Evolutionary conservation across 1,140 invertebrate species (phyloP), one percentile per base, ranked within the genome.

Genomic region (Drosophila mojavensis): DNA sequence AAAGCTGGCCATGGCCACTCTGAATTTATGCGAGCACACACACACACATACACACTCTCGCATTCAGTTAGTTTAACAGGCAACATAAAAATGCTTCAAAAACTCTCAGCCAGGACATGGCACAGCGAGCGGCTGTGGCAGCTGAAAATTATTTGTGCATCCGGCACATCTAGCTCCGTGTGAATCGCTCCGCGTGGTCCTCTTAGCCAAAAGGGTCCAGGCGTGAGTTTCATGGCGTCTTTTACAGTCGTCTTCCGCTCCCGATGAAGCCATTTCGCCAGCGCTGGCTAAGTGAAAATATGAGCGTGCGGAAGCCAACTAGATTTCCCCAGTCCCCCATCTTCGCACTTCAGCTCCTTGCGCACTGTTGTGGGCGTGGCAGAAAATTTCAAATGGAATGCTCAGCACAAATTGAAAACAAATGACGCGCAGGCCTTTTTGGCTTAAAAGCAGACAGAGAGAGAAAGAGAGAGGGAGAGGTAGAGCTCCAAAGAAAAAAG

Each of bases 61-160:
- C 33, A 20, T 15, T 9, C 43, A 17, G 13, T 47, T 17, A 43
- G 6, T 5, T 26, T n/a, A 10, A 26, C 60, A 17, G 15, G 50
- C 50, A 41, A 55, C 36, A 69, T 74, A 74, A 75, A 72, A 75
- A 70, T 75, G 54, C 43, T 55, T 48, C 60, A 39, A 39, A 41
- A 48, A 68, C 47, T 73, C 43, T 33, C 45, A 30, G 43, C 9
- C 45, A 33, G 60, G 60, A 62, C 47, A 43, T 73, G 69, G 69
- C 69, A 66, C 63, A 59, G 69, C 54, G 55, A 60, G 55, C 48
- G 50, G 28, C 58, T 64, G 45, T 71, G 68, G 68, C 81, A 85
- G 78, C 54, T 74, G 76, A 88, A 86, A 73, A 88, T 88, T 88
- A 83, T 84, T 89, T 89, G 72, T 83, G 80, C 83, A 88, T 88